phyloP scores from a whole-genome alignment of 2,888 invertebrate genomes.

The Neoitamus cyanurus region DNA sequence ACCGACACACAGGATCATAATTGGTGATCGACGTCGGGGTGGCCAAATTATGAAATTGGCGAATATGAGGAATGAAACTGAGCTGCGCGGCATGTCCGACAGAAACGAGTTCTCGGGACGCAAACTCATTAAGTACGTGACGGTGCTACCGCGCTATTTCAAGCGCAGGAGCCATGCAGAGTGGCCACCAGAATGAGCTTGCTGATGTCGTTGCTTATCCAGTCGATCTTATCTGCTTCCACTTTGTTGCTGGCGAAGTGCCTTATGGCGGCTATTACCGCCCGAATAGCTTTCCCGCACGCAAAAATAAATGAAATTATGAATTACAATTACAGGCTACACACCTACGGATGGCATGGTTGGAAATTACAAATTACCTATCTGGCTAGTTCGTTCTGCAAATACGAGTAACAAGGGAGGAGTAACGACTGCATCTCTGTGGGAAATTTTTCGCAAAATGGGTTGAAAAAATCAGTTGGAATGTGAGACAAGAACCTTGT shows the following conservation, averaged over 20 bases:
- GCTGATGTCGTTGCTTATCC: background rate
- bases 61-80: constrained; percentile 3
- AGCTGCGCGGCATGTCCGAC: background rate
- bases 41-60: constrained; percentile 18
- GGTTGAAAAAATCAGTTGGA: background rate
- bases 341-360: background rate
- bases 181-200: background rate
- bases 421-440: background rate
- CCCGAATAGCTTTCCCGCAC: background rate
- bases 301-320: constrained; percentile 5
- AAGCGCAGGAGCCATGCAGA: background rate
- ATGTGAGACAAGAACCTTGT: background rate
- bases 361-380: background rate
- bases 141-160: constrained; percentile 13
- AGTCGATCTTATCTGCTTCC: background rate
- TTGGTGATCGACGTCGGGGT: background rate
- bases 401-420: background rate
- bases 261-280: background rate
- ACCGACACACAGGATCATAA: background rate
- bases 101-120: background rate
- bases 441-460: background rate
- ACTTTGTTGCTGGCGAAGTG: background rate
- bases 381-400: background rate
- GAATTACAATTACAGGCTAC: background rate
- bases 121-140: constrained; percentile 32